These are phyloP conservation scores for Drymodes brunneopygia DNA, from an alignment of 2,113 vertebrate genomes.

Conservation along the genomic window DNA sequence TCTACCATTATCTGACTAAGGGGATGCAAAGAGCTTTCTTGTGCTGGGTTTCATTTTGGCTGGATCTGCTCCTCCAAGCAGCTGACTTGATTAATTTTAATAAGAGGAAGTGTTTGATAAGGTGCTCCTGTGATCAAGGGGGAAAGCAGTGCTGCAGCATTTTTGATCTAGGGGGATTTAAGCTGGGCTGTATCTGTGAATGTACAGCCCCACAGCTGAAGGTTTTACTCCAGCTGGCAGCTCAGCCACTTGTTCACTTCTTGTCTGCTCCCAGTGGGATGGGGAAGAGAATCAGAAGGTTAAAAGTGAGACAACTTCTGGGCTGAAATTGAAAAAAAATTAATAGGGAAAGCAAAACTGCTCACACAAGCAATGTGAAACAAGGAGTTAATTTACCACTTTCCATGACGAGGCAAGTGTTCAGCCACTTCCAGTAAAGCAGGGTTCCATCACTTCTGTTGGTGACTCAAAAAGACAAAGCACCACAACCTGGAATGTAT, in stretches of 20 bases:
- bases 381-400: background rate
- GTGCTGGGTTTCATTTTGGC: background rate
- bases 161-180: background rate
- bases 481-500: accelerated
- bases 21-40: background rate
- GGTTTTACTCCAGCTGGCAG: background rate
- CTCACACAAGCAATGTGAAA: background rate
- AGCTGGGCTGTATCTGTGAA: background rate
- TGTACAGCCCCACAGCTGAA: background rate
- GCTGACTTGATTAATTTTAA: background rate
- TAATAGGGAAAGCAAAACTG: background rate
- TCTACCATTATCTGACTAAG: background rate
- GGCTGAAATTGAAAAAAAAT: background rate
- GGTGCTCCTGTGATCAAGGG: accelerated
- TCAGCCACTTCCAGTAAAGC: background rate
- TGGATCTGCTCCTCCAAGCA: background rate
- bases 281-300: background rate
- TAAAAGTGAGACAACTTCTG: background rate
- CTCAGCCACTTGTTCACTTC: background rate
- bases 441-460: accelerated
- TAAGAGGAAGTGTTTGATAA: background rate
- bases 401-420: background rate
- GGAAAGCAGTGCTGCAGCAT: background rate
- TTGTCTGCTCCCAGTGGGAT: background rate
- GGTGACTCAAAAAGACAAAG: background rate